Evolutionary conservation across 2,797 vertebrate species (phyloP), one percentile per base, ranked within the genome.

Genomic region (Schizopygopsis pylzovi): DNA sequence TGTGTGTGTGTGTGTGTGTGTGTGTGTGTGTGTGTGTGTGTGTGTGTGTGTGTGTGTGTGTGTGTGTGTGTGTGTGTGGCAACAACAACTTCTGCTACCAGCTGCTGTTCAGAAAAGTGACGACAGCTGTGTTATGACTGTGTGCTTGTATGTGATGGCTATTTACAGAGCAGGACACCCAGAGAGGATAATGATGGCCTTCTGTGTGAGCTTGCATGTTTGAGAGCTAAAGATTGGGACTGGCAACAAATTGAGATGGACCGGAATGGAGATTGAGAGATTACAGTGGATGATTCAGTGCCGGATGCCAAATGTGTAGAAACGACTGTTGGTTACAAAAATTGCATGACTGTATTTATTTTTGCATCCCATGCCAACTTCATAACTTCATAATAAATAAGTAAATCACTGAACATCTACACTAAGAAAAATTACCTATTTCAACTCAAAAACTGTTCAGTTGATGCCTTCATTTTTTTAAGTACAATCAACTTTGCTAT

Each of bases 91-190:
- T 89, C 82, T 93, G 87, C 45, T 83, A 88, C 92, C 92, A 92
- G 93, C 93, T 94, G 94, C 91, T 90, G 85, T 91, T 89, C 88
- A 13, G 85, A 91, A 90, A 93, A 92, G 93, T 93, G 93, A 91
- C 81, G 91, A 93, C 93, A 94, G 94, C 93, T 93, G 92, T 89
- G 86, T 92, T 93, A 91, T 91, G 91, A 92, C 89, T 88, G 85
- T 86, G 77, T 33, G 76, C 78, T 8, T 84, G 52, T 56, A 65
- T 28, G 79, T 86, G 72, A 56, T 70, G 80, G 85, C 83, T 89
- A 89, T 89, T 88, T 89, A 85, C 85, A 85, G 89, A 80, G 39
- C 52, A 54, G 70, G 76, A 80, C 75, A 68, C 85, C 67, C 83
- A 87, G 80, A 81, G 13, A 84, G 82, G 79, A 39, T 75, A 79